Evolutionary conservation across 2,797 vertebrate genomes (phyloP).

Genomic region (Galagoides demidoff): DNA sequence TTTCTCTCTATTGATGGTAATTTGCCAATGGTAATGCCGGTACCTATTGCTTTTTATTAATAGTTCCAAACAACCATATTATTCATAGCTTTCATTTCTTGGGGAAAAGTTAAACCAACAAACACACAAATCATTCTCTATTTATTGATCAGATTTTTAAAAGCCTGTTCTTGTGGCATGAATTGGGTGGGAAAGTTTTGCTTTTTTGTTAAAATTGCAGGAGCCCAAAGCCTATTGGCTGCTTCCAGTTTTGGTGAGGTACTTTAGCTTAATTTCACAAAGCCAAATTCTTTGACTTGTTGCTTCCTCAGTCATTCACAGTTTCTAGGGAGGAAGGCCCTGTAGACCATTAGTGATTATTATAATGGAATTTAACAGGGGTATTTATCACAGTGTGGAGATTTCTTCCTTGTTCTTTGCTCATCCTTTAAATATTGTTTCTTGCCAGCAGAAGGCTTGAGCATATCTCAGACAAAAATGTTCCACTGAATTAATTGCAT

Average conservation of each 20-base stretch:
- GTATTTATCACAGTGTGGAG: not conserved
- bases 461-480: not conserved
- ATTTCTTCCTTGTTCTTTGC: not conserved
- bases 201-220: not conserved
- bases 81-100: slow-evolving; percentile 58
- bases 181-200: not conserved
- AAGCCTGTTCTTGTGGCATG: not conserved
- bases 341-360: not conserved
- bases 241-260: not conserved
- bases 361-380: not conserved
- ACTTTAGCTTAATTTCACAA: not conserved
- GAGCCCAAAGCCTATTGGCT: not conserved
- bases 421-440: slow-evolving; percentile 20
- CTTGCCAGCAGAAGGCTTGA: not conserved
- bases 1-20: slow-evolving; percentile 41
- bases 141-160: slow-evolving; percentile 58
- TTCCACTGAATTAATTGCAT: slow-evolving; percentile 19
- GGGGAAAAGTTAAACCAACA: not conserved
- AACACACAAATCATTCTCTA: slow-evolving; percentile 41
- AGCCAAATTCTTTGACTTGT: not conserved
- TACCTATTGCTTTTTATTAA: slow-evolving; percentile 56
- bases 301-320: not conserved
- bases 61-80: slow-evolving; percentile 48
- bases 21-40: slow-evolving; percentile 46
- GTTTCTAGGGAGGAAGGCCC: not conserved